These are phyloP conservation scores for Eucidaris tribuloides DNA, from an alignment of 35 echinoderm and acorn worm species.

Conservation along the genomic window DNA sequence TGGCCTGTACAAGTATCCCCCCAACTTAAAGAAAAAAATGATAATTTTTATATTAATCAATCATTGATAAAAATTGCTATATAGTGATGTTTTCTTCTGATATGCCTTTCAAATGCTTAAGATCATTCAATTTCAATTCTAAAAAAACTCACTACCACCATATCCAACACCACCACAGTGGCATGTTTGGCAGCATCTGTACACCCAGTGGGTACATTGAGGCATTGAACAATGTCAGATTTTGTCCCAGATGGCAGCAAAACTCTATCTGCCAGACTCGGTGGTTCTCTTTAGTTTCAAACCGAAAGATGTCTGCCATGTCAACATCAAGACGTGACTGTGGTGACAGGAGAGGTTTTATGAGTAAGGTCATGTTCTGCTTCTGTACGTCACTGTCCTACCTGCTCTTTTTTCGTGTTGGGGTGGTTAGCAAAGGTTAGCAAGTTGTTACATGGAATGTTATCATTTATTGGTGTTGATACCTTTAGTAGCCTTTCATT, in stretches of 20 bases:
- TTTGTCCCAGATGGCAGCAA: conserved; percentile 4
- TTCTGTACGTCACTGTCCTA: conserved; percentile 22
- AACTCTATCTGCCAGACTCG: conserved; percentile 33
- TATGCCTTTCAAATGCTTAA: no score
- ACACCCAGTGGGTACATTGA: background rate
- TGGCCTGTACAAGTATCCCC: no score
- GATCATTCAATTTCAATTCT: no score
- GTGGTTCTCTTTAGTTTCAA: conserved; percentile 34
- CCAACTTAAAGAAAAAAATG: no score
- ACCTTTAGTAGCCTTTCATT: conserved; percentile 4
- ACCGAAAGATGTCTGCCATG: conserved; percentile 22
- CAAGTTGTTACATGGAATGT: conserved; percentile 19
- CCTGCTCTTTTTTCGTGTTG: background rate
- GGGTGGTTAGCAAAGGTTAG: conserved; percentile 22
- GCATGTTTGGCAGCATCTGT: conserved; percentile 8
- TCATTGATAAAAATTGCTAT: no score
- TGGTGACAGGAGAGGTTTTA: conserved; percentile 13
- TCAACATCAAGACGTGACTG: conserved; percentile 29
- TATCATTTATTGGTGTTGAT: conserved; percentile 20
- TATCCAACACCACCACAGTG: conserved; percentile 30
- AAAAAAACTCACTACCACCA: conserved; percentile 7
- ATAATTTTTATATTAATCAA: no score
- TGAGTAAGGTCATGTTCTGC: conserved; percentile 3
- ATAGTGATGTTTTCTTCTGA: conserved; percentile 19
- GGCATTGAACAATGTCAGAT: background rate